A percentile compares a stretch with the other conserved stretches of the same genome.
Evolutionary conservation across 1,140 invertebrate species (phyloP).

Genomic region (Euura saliciscinereae): DNA sequence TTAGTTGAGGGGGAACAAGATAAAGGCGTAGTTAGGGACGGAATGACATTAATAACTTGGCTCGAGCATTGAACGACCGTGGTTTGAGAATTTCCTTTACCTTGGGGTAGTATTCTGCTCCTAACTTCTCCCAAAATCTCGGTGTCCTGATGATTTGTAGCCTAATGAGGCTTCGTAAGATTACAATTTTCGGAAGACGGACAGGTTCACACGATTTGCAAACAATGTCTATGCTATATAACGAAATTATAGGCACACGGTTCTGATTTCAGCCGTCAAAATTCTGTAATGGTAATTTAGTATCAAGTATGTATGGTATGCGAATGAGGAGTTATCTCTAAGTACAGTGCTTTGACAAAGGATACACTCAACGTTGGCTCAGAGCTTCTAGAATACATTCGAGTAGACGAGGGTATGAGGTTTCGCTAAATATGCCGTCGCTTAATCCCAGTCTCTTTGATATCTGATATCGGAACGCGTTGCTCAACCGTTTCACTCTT

Average conservation of each 20-base stretch:
- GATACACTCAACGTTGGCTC: background rate
- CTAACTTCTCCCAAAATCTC: too few species aligned
- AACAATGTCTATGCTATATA: too few species aligned
- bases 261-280: too few species aligned
- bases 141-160: too few species aligned
- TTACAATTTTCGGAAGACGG: too few species aligned
- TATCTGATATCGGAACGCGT: background rate
- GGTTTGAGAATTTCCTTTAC: too few species aligned
- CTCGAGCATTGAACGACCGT: background rate
- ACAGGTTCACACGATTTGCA: too few species aligned
- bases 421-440: background rate
- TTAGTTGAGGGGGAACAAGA: background rate
- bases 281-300: too few species aligned
- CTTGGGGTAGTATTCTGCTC: too few species aligned
- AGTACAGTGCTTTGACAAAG: background rate
- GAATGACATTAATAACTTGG: background rate
- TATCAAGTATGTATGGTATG: too few species aligned
- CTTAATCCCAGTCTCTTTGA: background rate
- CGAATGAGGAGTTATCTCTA: background rate
- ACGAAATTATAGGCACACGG: too few species aligned
- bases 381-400: background rate
- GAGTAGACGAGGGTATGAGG: background rate
- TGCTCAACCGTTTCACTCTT: background rate
- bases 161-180: too few species aligned
- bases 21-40: background rate